These are phyloP conservation scores for Amitus sp. DNA, from an alignment of 2,888 invertebrate genomes.

Conservation along the genomic window DNA sequence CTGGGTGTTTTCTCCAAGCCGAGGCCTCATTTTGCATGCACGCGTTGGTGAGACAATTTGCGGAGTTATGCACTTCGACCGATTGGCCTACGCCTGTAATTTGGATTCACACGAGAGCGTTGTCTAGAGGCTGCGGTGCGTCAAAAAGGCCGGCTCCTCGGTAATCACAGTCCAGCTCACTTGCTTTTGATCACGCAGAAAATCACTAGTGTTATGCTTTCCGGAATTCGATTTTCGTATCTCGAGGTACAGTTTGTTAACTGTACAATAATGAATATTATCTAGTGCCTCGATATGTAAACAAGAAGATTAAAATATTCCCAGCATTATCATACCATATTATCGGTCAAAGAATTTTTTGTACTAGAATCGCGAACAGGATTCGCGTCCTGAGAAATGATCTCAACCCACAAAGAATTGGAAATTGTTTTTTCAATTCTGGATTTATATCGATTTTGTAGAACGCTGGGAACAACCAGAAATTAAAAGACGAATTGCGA, in stretches of 20 bases:
- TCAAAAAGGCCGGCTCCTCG: not conserved
- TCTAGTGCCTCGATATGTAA: not conserved
- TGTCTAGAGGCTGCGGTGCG: not conserved
- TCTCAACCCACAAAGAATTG: no score
- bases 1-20: no score
- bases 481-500: not conserved
- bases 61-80: conserved; percentile 6
- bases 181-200: not conserved
- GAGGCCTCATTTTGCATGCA: conserved; percentile 2
- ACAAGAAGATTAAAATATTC: no score
- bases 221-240: conserved; percentile 10
- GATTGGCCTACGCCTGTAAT: conserved; percentile 10
- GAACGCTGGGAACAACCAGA: not conserved
- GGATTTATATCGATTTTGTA: not conserved
- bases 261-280: conserved; percentile 11
- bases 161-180: conserved; percentile 13
- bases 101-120: conserved; percentile 7
- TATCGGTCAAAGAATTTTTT: no score
- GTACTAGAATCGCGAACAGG: no score
- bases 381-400: no score
- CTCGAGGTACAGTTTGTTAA: conserved; percentile 11
- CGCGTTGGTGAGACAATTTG: not conserved
- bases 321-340: no score
- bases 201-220: conserved; percentile 10
- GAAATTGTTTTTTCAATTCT: no score